phyloP scores from a whole-genome alignment of 1,140 invertebrate species.

The Thaumatotibia leucotreta region DNA sequence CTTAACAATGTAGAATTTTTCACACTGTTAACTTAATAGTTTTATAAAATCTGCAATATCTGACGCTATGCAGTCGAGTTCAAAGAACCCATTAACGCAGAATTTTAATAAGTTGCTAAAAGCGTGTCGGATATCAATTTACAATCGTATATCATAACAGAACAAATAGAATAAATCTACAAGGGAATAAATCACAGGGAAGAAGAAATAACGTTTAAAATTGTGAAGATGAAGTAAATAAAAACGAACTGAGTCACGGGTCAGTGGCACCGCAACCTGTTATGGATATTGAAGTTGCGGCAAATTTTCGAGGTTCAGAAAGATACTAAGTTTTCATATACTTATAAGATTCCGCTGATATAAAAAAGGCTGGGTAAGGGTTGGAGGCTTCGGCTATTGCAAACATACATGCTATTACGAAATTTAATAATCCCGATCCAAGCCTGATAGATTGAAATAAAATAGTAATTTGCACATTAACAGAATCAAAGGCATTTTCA shows the following conservation, averaged over 20 bases:
- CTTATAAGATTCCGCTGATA: neutral
- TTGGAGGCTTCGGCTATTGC: too few species aligned
- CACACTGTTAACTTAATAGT: neutral
- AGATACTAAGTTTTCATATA: neutral
- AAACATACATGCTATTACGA: too few species aligned
- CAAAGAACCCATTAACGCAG: neutral
- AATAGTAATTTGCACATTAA: too few species aligned
- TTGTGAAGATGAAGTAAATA: constrained; percentile 11
- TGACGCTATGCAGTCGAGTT: neutral
- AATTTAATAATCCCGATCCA: too few species aligned
- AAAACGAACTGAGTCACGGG: neutral
- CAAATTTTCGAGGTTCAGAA: neutral
- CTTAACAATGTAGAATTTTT: neutral
- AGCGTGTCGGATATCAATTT: constrained; percentile 14
- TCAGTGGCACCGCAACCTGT: neutral
- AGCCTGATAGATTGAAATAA: too few species aligned
- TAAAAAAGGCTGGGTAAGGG: too few species aligned
- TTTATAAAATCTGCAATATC: neutral
- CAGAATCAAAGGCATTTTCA: too few species aligned
- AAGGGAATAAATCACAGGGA: constrained; percentile 12
- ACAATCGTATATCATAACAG: constrained; percentile 9
- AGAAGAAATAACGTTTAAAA: neutral
- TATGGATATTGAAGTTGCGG: neutral
- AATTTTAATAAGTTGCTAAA: constrained; percentile 10
- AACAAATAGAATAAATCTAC: neutral